Base-by-base conservation (phyloP, 2,888 invertebrate genomes). In the Xylophagus ater region DNA sequence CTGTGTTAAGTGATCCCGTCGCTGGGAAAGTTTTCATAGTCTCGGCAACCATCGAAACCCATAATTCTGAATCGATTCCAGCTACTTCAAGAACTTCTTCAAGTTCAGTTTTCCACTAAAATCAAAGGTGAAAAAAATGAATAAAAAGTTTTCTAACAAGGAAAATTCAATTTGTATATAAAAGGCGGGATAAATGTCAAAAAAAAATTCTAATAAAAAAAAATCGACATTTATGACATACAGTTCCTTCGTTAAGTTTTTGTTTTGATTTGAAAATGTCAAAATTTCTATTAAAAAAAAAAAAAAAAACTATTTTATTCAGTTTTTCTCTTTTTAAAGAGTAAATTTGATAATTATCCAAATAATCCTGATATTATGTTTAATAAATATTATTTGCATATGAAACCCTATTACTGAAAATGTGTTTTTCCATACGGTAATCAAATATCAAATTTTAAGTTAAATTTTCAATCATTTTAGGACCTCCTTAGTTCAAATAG, bases 21-120 rank as follows among this genome's bases (percentile, higher is more conserved):
- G 85, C 77, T 2, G 96, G 94, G 59, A 86, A 90, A 0, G 90
- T 88, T 60, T 89, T 89, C 69, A 96, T 81, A 47, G 90, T 85
- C 68, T 96, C 94, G 3, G 89, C 93, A 48, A 96, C 69, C 88
- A 93, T 93, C 4, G 92, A 87, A 23, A 96, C 96, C 96, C 96
- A 96, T 52, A 93, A 74, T 61, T 97, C 96, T 8, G 88, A 85
- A 68, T 96, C 94, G 53, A 84, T 72, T 4, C 83, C 81, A 6
- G 93, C 96, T 49, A 93, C 84, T 64, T 90, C 88, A 50, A 96
- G 75, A 48, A 97, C 93, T 60, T 93, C 92, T 59, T 94, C 92
- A 55, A 97, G 64, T 63, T 94, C 93, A 49, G 75, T 71, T 63
- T 81, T 77, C 96, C 96, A 96, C 93, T 96, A 62, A 45, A 73